Evolutionary conservation across 2,113 vertebrate species (phyloP), one percentile per base, ranked within the genome.

Genomic region (Dromaius novaehollandiae): DNA sequence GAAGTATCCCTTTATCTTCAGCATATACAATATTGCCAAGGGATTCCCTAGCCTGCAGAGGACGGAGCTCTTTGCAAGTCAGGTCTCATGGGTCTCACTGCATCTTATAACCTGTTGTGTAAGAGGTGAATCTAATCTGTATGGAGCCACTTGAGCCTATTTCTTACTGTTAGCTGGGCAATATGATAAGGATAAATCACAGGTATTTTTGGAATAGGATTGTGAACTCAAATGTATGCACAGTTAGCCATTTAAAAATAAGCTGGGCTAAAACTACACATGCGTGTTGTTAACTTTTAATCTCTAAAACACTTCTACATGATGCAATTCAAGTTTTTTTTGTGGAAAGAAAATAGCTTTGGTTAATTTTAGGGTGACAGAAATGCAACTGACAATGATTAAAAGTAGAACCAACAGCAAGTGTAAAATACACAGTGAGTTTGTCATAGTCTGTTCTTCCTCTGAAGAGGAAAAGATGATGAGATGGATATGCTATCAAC

Each of bases 141-240:
- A 89, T 89, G 96, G 96, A 97, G 80, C 94, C 88, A 90, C 95
- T 91, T 82, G 91, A 97, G 95, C 91, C 82, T 95, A 60, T 91
- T 92, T 95, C 94, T 90, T 87, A 88, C 82, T 1, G 44, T 91
- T 94, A 97, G 87, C 93, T 94, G 88, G 89, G 90, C 89, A 93
- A 94, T 83, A 94, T 96, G 96, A 96, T 95, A 90, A 97, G 96
- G 91, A 95, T 96, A 97, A 97, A 94, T 55, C 51, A 18, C 80
- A 61, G 21, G 60, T 97, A 97, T 97, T 97, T 97, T 96, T 95
- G 96, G 95, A 95, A 68, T 50, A 71, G 89, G 92, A 90, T 89
- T 84, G 73, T 64, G 61, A 88, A 93, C 38, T 61, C 40, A 84
- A 91, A 88, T 86, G 28, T 65, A 93, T 63, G 40, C 6, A 30